These are phyloP conservation scores for Drosophila arawakana DNA, from an alignment of 1,140 invertebrate species.

Conservation along the genomic window DNA sequence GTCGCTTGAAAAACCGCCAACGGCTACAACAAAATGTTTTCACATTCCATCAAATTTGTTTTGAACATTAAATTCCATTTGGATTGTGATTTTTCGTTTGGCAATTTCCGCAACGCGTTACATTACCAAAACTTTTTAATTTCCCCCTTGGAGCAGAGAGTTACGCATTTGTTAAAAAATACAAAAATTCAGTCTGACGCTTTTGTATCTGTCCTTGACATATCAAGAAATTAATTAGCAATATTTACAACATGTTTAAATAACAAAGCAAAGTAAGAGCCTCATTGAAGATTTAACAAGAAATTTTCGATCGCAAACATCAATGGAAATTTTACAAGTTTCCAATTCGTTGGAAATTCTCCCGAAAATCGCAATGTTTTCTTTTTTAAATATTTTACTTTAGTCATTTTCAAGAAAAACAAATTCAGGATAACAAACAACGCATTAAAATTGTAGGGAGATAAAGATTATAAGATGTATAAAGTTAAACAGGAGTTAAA, in stretches of 20 bases:
- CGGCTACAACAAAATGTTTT: slow-evolving; percentile 11
- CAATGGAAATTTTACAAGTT: slow-evolving; percentile 20
- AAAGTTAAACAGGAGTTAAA: background rate
- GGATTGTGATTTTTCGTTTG: slow-evolving; percentile 7
- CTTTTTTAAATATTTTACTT: background rate
- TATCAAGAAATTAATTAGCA: slow-evolving; percentile 17
- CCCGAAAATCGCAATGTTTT: slow-evolving; percentile 2
- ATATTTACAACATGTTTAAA: background rate
- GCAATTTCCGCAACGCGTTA: slow-evolving; percentile 18
- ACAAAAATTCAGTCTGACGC: background rate
- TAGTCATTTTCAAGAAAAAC: background rate
- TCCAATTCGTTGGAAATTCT: slow-evolving; percentile 2
- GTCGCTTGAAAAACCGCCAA: slow-evolving; percentile 1
- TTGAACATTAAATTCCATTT: slow-evolving; percentile 16
- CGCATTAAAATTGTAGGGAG: background rate
- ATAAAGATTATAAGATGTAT: background rate
- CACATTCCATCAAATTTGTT: slow-evolving; percentile 27
- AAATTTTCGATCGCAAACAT: slow-evolving; percentile 1
- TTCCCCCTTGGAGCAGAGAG: background rate
- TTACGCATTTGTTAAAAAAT: background rate
- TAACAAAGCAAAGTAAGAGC: slow-evolving; percentile 6
- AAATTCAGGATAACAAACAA: background rate
- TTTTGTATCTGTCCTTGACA: background rate
- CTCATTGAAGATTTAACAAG: background rate
- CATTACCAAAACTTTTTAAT: slow-evolving; percentile 19